A percentile compares a stretch with the other conserved stretches of the same genome.
Evolutionary conservation across 2,113 vertebrate species (phyloP).

Genomic region (Theropithecus gelada): DNA sequence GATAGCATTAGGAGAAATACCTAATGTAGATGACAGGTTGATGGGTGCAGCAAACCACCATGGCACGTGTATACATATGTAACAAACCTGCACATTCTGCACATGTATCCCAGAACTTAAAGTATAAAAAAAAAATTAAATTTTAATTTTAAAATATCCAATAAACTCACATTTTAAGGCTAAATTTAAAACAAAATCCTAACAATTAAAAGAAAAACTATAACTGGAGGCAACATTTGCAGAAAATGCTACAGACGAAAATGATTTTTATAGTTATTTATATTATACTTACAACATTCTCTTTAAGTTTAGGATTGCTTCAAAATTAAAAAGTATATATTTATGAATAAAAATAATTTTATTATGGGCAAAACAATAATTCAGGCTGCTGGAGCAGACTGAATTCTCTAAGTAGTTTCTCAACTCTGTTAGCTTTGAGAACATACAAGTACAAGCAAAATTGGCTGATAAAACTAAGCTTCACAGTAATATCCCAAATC

Average conservation of each 20-base stretch:
- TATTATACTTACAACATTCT: neutral
- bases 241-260: neutral
- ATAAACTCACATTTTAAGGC: neutral
- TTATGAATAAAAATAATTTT: neutral
- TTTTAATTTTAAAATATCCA: neutral
- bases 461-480: neutral
- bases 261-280: neutral
- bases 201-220: neutral
- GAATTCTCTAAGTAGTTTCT: neutral
- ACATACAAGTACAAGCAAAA: neutral
- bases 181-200: slow-evolving; percentile 3
- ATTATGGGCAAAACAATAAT: neutral
- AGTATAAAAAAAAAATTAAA: no score
- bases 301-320: slow-evolving; percentile 1
- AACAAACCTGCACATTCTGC: no score
- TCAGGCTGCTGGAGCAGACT: neutral
- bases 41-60: no score
- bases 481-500: neutral
- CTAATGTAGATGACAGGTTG: no score
- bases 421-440: neutral
- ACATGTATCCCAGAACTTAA: no score
- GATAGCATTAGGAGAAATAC: no score
- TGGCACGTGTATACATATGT: no score
- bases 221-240: neutral
- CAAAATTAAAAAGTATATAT: neutral